Conservation (phyloP, 1,140 invertebrate genomes). For the Acromyrmex echinatior region DNA sequence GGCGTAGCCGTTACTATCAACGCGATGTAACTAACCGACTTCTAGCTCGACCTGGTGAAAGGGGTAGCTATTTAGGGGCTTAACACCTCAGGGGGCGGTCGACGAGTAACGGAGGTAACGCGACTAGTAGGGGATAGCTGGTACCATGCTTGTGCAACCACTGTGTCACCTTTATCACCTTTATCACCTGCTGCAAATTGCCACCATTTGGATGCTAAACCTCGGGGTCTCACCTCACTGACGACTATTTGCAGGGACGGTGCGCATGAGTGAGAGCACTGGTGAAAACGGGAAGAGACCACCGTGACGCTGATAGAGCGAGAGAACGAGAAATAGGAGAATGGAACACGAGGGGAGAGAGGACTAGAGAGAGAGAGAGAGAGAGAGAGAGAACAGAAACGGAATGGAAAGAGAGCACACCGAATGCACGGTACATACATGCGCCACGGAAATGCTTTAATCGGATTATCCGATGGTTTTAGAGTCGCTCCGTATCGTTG, state of each 20-base stretch:
- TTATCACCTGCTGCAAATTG: conserved; percentile 87
- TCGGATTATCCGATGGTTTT: conserved; percentile 82
- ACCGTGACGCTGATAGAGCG: conserved; percentile 48
- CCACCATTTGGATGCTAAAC: conserved; percentile 86
- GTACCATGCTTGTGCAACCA: conserved; percentile 76
- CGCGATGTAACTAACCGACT: conserved; percentile 68
- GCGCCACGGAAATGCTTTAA: conserved; percentile 80
- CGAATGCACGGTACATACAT: conserved; percentile 73
- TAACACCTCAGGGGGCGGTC: conserved; percentile 81
- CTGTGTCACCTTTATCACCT: conserved; percentile 87
- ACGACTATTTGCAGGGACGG: conserved; percentile 83
- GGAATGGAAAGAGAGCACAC: conserved; percentile 56
- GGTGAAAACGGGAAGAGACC: conserved; percentile 13
- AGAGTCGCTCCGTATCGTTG: conserved; percentile 68
- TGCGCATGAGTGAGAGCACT: conserved; percentile 61
- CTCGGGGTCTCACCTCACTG: conserved; percentile 81
- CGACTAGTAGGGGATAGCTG: conserved; percentile 62
- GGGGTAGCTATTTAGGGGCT: conserved; percentile 85
- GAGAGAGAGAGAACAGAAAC: neutral
- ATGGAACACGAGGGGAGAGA: neutral
- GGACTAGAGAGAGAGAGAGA: neutral
- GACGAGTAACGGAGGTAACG: conserved; percentile 65
- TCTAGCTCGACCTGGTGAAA: conserved; percentile 71
- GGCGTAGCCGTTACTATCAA: conserved; percentile 54
- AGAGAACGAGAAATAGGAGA: conserved; percentile 47